Percentiles rank a stretch among this genome's conserved stretches.
phyloP scores from a whole-genome alignment of 2,113 vertebrate genomes.

The Halcyon malimbica region DNA sequence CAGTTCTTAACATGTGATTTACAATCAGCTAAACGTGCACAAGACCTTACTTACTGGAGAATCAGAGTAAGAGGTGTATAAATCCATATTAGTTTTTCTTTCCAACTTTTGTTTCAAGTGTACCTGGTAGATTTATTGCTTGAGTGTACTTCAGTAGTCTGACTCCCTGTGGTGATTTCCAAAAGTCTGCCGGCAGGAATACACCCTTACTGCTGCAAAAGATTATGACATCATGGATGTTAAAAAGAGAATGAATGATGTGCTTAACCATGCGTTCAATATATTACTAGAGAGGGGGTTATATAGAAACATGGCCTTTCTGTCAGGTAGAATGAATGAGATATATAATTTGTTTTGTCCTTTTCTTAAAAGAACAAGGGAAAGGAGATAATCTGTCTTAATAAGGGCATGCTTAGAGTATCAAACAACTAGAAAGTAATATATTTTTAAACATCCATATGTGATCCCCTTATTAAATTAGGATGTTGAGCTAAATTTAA shows the following conservation, averaged over 20 bases:
- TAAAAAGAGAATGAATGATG: constrained; percentile 67
- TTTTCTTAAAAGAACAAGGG: constrained; percentile 55
- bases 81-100: constrained; percentile 7
- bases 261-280: constrained; percentile 51
- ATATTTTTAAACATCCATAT: constrained; percentile 66
- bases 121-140: constrained; percentile 49
- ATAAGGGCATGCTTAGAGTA: constrained; percentile 64
- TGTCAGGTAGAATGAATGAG: constrained; percentile 69
- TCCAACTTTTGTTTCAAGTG: background rate
- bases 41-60: background rate
- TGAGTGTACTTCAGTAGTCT: constrained; percentile 6
- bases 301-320: constrained; percentile 71
- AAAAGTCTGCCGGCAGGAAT: constrained; percentile 26
- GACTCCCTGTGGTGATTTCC: constrained; percentile 56
- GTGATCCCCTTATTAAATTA: constrained; percentile 71
- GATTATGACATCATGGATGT: constrained; percentile 63
- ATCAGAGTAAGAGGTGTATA: constrained; percentile 6
- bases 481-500: constrained; percentile 63
- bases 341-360: constrained; percentile 68
- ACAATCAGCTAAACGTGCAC: background rate
- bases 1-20: background rate
- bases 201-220: constrained; percentile 46
- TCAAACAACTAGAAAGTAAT: constrained; percentile 60
- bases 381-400: constrained; percentile 70
- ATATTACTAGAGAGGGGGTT: constrained; percentile 64